Conservation (phyloP, 2,113 vertebrate genomes). For the Ivindomyrus marchei region DNA sequence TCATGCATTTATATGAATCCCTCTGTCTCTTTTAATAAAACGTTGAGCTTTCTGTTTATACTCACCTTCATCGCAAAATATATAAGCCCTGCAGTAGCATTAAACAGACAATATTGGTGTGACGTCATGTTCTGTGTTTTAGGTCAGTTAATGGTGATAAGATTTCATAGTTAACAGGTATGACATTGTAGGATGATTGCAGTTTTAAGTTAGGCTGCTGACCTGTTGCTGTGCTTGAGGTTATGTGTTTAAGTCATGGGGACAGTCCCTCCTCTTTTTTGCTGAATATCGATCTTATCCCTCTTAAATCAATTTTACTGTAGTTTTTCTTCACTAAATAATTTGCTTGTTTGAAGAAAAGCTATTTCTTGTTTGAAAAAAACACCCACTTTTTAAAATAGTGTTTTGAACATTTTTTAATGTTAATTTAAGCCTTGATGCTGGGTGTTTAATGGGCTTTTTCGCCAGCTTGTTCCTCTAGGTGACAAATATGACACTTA, state of each 20-base stretch:
- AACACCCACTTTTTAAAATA: neutral
- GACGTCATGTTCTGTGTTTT: neutral
- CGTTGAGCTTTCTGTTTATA: neutral
- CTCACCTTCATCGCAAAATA: neutral
- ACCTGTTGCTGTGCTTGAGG: neutral
- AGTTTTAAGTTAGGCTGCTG: neutral
- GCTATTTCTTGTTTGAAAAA: neutral
- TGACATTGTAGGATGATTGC: neutral
- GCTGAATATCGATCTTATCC: too few relatives aligned
- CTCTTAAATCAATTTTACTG: too few relatives aligned
- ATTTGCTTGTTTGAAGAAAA: neutral
- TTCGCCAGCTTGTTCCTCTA: neutral
- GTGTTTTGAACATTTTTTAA: neutral
- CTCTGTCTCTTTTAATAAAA: neutral
- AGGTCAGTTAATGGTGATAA: neutral
- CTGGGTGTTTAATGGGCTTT: neutral
- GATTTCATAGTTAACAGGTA: neutral
- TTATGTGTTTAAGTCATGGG: too few relatives aligned
- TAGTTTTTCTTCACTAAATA: neutral
- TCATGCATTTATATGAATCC: neutral
- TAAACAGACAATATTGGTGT: neutral
- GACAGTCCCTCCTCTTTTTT: too few relatives aligned
- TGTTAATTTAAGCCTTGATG: neutral
- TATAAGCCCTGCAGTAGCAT: neutral
- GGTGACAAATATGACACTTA: neutral